Evolutionary conservation across 2,797 vertebrate species (phyloP).

Genomic region (Tokudaia muenninki): DNA sequence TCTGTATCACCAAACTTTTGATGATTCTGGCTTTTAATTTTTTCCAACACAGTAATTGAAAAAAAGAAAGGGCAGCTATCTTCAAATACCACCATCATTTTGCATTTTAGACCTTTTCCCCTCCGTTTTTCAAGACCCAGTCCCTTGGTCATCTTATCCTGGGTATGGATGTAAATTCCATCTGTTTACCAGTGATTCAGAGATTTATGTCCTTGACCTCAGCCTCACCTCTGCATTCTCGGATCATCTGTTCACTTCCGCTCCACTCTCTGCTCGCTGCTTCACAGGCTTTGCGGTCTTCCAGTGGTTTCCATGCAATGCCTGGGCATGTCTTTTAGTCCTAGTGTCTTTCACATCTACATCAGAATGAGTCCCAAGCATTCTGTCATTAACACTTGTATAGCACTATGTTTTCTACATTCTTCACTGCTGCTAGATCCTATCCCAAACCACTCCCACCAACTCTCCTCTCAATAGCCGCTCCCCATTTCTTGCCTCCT

Average conservation of each 20-base stretch:
- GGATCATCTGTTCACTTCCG: slow-evolving; percentile 39
- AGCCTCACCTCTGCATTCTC: slow-evolving; percentile 62
- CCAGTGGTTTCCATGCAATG: neutral
- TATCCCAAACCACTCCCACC: neutral
- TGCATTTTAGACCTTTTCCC: neutral
- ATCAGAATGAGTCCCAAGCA: neutral
- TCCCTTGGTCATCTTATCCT: slow-evolving; percentile 22
- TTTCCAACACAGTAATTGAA: neutral
- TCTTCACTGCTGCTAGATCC: neutral
- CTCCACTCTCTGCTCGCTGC: neutral
- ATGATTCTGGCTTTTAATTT: slow-evolving; percentile 47
- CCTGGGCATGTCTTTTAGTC: neutral
- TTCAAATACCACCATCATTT: slow-evolving; percentile 48
- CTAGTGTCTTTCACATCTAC: neutral
- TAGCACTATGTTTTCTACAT: neutral
- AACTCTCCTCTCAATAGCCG: neutral
- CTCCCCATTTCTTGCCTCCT: neutral
- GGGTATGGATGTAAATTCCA: slow-evolving; percentile 28
- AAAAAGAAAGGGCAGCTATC: neutral
- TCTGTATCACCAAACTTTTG: neutral
- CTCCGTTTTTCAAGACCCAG: neutral
- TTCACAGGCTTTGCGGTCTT: slow-evolving; percentile 8
- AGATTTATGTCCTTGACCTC: slow-evolving; percentile 64
- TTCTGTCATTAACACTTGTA: neutral
- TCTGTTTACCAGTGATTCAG: slow-evolving; percentile 41